Evolutionary conservation across 2,888 invertebrate genomes (phyloP), one percentile per base, ranked within the genome.

Genomic region (Rhimphoctona megacephalus): DNA sequence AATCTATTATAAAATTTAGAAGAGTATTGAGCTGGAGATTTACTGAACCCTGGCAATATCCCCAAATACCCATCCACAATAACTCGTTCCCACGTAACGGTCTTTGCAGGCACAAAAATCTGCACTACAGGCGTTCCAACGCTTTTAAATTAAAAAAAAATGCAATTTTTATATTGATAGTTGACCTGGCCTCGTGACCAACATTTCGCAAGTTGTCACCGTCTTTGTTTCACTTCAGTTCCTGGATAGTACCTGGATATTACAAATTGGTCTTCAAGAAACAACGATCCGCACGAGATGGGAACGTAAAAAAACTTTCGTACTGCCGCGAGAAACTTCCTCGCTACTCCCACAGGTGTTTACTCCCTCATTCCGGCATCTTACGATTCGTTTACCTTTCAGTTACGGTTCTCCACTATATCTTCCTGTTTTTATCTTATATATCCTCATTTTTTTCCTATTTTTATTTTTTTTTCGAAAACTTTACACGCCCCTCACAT

Each of bases 231-330:
- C n/a, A 49, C 22, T 33, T 36, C 36, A 46, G n/a, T 49, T 72
- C 8, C 46, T 19, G 14, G 76, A 80, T 76, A 72, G 54, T 66
- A 80, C 8, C 46, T 19, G 14, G 76, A 80, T 76, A 72, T 66
- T 66, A 80, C 66, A 76, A 80, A 86, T 86, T 86, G 80, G 78
- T 86, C 69, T 80, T 76, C 76, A 70, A 73, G 74, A 76, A 73
- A 84, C 79, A 76, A 78, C 69, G 76, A 83, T 85, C 54, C 70
- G 64, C 54, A 80, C 85, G 76, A 80, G 83, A 80, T 72, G 80
- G 66, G 83, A 86, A 86, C 83, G 57, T 64, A 72, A 66, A 57
- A 82, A 82, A 76, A 76, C 66, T 76, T 83, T 67, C 54, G 52
- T 74, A 67, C 30, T 14, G 14, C 82, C 61, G 25, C 30, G 61